Evolutionary conservation across 92 coral and sea anemone species (phyloP), one percentile per base, ranked within the genome.

Genomic region (Siderastrea radians): DNA sequence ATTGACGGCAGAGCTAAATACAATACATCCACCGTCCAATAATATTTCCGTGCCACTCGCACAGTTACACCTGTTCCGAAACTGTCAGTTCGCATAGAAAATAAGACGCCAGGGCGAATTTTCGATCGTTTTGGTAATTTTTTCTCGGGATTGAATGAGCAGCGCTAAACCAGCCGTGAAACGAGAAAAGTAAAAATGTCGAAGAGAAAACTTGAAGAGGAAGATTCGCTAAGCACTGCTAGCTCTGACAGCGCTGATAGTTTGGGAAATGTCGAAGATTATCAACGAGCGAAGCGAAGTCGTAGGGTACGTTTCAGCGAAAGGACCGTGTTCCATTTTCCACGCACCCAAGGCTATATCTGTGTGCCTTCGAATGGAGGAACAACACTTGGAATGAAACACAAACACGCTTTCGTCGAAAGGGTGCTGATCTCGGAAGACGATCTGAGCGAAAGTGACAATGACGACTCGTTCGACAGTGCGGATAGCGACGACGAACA

Each of bases 281-380:
- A 90, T 60, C 88, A 78, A 48, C 84, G 91, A 38, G 75, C 91
- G 50, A 95, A 91, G 79, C 84, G 88, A 54, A 88, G 75, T 43
- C 88, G 96, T 71, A 84, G 91, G 60, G 99, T 98, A 13, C 96
- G 95, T 61, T 98, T 96, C 67, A 91, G 94, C 78, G 93, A 98
- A 67, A 89, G 95, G 65, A 90, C 93, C 9, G 93, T 98, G 55
- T 98, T 96, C 91, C 97, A 96, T 62, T 98, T 98, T 74, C 99
- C 98, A 19, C 95, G 99, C 64, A 95, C 98, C 46, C 99, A 98
- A 76, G 98, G 99, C 55, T 91, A 94, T 85, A 94, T 93, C 80
- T 98, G 99, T 87, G 96, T 98, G 26, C 99, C 99, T 69, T 98
- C 99, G 68, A 93, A 95, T 43, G 99, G 98, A 52, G 99, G 99